Conservation (phyloP, 2,888 invertebrate species). For the Lepidochitona cinerea region DNA sequence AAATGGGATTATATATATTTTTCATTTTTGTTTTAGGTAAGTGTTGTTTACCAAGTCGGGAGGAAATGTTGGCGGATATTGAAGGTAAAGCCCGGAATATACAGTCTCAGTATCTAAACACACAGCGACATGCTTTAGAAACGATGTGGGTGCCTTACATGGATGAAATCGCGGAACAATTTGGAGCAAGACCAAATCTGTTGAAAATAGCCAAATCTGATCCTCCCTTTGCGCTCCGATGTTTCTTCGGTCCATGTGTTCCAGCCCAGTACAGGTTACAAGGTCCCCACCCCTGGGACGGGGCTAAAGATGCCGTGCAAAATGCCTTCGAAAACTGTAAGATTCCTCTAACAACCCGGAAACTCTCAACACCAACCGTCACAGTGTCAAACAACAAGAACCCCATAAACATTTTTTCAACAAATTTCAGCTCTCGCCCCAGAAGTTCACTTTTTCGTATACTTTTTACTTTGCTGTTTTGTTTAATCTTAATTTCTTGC, state of each 20-base stretch:
- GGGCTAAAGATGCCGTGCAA: constrained; percentile 45
- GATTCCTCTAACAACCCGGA: constrained; percentile 19
- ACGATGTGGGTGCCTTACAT: constrained; percentile 67
- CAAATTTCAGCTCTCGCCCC: no score
- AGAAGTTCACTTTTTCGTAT: no score
- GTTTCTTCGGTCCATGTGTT: constrained; percentile 62
- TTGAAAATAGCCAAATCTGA: constrained; percentile 41
- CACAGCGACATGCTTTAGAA: constrained; percentile 61
- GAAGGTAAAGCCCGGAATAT: constrained; percentile 36
- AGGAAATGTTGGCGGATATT: constrained; percentile 53
- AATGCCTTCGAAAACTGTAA: constrained; percentile 22
- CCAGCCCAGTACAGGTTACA: constrained; percentile 64
- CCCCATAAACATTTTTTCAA: no score
- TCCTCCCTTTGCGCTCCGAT: constrained; percentile 54
- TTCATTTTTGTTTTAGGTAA: constrained; percentile 31
- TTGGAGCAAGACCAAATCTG: constrained; percentile 59
- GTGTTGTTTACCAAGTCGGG: constrained; percentile 34
- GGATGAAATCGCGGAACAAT: constrained; percentile 60
- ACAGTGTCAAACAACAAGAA: no score
- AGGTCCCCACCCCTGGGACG: constrained; percentile 56
- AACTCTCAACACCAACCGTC: no score
- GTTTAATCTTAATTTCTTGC: no score
- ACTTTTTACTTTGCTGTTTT: no score
- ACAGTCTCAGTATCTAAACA: constrained; percentile 44
- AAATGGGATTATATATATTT: no score